phyloP scores from a whole-genome alignment of 2,888 invertebrate genomes.

The Tryphoninae sp. region DNA sequence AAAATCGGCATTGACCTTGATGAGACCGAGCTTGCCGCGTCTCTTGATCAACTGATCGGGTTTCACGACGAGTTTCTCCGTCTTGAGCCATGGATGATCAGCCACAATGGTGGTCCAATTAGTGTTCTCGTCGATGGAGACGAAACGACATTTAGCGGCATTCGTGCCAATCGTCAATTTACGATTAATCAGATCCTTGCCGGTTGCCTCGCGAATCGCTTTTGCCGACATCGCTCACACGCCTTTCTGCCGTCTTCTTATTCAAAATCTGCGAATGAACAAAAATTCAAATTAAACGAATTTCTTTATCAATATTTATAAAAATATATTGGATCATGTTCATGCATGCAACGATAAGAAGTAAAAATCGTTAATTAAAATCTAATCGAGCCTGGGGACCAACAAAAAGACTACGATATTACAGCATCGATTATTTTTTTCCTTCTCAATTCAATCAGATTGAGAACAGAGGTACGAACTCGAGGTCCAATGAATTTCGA shows the following conservation, averaged over 20 bases:
- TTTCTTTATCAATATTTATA: not conserved
- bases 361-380: too few species aligned
- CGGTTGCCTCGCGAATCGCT: constrained; percentile 96
- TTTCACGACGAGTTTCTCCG: constrained; percentile 96
- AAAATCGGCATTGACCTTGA: constrained; percentile 95
- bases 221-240: constrained; percentile 93
- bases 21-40: constrained; percentile 97
- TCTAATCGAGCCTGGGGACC: too few species aligned
- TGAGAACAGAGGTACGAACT: too few species aligned
- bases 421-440: too few species aligned
- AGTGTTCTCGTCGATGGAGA: constrained; percentile 89
- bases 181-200: constrained; percentile 95
- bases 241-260: constrained; percentile 10
- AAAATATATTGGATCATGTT: too few species aligned
- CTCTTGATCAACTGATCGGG: constrained; percentile 99
- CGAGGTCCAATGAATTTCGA: too few species aligned
- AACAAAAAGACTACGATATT: too few species aligned
- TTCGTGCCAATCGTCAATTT: constrained; percentile 87
- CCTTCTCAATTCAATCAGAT: too few species aligned
- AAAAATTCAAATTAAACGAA: constrained; percentile 3
- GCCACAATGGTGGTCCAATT: constrained; percentile 89
- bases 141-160: constrained; percentile 90
- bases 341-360: too few species aligned
- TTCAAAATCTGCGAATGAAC: not conserved
- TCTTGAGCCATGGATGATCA: constrained; percentile 93